These are phyloP conservation scores for Colaptes auratus DNA, from an alignment of 2,113 vertebrate species.

Conservation along the genomic window DNA sequence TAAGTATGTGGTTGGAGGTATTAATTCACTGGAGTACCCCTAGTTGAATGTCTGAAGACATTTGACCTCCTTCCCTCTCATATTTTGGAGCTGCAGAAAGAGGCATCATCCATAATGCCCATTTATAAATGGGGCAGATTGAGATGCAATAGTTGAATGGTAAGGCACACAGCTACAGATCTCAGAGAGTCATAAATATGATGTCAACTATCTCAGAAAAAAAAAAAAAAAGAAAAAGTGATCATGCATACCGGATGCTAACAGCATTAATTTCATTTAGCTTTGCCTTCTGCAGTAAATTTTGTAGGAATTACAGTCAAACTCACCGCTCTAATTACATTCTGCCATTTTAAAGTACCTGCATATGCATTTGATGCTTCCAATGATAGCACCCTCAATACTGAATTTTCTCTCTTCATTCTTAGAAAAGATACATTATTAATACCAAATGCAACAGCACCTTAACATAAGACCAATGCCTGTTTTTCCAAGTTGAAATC, in stretches of 20 bases:
- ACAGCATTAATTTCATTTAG: slow-evolving; percentile 5
- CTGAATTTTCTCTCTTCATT: not conserved
- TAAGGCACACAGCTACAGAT: not conserved
- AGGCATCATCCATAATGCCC: not conserved
- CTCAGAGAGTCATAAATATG: not conserved
- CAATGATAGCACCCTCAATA: not conserved
- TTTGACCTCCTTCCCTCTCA: not conserved
- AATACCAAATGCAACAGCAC: not conserved
- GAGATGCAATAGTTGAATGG: not conserved
- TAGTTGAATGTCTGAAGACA: not conserved
- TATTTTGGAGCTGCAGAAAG: not conserved
- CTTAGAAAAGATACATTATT: not conserved
- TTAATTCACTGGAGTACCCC: not conserved
- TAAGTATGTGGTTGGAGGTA: not conserved
- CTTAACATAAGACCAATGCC: not conserved
- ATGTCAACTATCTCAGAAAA: not conserved
- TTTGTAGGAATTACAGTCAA: slow-evolving; percentile 53
- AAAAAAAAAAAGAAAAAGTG: not conserved
- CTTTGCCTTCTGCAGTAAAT: slow-evolving; percentile 29
- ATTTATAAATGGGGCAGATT: not conserved
- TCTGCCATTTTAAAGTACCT: slow-evolving; percentile 18
- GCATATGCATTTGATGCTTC: slow-evolving; percentile 2
- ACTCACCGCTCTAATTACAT: slow-evolving; percentile 29
- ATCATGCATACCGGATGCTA: not conserved
- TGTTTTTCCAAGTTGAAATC: not conserved